Conservation (phyloP, 2,888 invertebrate species). For the Allygus modestus region DNA sequence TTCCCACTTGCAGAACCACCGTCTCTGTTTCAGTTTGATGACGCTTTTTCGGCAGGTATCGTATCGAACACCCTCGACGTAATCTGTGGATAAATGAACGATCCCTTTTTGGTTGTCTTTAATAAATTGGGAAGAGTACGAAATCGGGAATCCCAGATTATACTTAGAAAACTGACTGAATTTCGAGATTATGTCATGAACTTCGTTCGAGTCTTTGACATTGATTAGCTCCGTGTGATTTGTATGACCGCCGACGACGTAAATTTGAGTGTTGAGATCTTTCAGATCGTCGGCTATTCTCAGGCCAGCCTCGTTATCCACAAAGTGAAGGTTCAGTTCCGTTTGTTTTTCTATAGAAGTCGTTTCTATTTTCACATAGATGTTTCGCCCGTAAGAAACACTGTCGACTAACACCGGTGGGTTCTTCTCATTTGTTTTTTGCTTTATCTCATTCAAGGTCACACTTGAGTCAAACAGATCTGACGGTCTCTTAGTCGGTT, state of each 20-base stretch:
- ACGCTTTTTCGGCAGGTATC: neutral
- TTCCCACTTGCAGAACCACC: neutral
- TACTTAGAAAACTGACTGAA: neutral
- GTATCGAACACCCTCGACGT: neutral
- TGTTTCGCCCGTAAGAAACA: neutral
- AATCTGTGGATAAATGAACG: neutral
- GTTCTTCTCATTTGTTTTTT: neutral
- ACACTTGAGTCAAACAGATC: neutral
- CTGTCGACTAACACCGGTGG: neutral
- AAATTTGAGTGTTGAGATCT: neutral
- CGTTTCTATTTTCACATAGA: neutral
- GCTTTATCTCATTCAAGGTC: neutral
- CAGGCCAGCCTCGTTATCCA: neutral
- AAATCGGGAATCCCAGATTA: neutral
- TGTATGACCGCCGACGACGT: neutral
- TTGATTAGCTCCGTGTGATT: neutral
- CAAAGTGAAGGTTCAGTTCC: neutral
- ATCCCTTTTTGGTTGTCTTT: neutral
- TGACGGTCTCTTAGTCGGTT: neutral
- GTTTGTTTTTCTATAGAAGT: neutral
- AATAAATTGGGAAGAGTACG: neutral
- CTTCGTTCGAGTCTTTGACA: neutral
- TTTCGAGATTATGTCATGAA: neutral
- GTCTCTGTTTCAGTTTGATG: neutral
- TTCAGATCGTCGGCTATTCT: neutral